Evolutionary conservation across 2,888 invertebrate species (phyloP).

Genomic region (Nasonia oneida): DNA sequence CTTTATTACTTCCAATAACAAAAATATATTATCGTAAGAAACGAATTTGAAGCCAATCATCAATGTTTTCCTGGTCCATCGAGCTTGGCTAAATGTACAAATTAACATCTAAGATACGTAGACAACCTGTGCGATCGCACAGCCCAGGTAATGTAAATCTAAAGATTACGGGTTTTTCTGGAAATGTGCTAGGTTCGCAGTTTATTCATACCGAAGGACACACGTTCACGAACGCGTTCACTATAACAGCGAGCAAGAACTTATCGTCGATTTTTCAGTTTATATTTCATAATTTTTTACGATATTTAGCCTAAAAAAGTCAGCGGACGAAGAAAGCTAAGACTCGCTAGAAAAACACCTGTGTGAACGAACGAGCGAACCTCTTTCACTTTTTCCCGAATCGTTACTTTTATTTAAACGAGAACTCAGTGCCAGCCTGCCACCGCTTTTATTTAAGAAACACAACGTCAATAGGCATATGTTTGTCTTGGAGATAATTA

Average conservation of each 20-base stretch:
- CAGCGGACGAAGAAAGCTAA: constrained; percentile 64
- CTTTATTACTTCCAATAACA: constrained; percentile 73
- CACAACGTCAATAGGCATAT: constrained; percentile 55
- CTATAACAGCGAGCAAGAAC: constrained; percentile 60
- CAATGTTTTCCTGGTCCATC: constrained; percentile 63
- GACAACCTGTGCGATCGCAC: constrained; percentile 60
- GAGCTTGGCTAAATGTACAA: constrained; percentile 62
- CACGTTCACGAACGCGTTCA: constrained; percentile 54
- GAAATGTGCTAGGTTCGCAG: constrained; percentile 63
- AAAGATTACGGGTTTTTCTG: constrained; percentile 59
- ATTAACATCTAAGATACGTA: constrained; percentile 62
- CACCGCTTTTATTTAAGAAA: constrained; percentile 55
- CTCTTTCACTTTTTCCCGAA: constrained; percentile 62
- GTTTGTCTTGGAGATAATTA: constrained; percentile 54
- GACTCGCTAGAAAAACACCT: constrained; percentile 61
- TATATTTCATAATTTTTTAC: constrained; percentile 61
- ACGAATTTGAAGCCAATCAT: constrained; percentile 71
- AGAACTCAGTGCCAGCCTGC: constrained; percentile 58
- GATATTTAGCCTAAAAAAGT: constrained; percentile 63
- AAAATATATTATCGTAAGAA: constrained; percentile 74
- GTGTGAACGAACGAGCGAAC: constrained; percentile 63
- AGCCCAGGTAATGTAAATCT: constrained; percentile 60
- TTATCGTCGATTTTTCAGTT: constrained; percentile 59
- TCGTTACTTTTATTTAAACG: constrained; percentile 57
- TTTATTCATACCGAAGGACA: constrained; percentile 61